Evolutionary conservation across 2,888 invertebrate species (phyloP), one percentile per base, ranked within the genome.

Genomic region (Belgica antarctica): DNA sequence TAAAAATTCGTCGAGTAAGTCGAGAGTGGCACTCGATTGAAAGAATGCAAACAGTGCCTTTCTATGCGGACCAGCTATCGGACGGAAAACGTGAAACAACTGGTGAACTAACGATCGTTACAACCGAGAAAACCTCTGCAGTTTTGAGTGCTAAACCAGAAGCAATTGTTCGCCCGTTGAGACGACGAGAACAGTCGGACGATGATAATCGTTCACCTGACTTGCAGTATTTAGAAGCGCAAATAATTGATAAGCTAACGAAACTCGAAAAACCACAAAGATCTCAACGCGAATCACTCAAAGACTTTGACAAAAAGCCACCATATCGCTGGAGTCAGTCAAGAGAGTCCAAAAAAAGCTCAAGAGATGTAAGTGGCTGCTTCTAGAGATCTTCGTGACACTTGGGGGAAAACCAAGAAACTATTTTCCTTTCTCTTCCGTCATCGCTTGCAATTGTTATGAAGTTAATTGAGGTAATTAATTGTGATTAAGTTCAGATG

Each of bases 141-240:
- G 15, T 15, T 2, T 5, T 28, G 0, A 68, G 22, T 57, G 10
- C 2, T n/a, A 83, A 83, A 75, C 84, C 84, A 19, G 84, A 84
- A 75, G 82, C 83, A 72, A 83, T 84, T 70, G 84, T 84, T 71
- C 82, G 82, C 73, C 84, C 84, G 24, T 81, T 81, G 7, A 77
- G 83, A 71, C 80, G 84, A 59, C 68, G 71, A 34, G 77, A 75
- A 70, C 74, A 72, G 69, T 31, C 72, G 27, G 72, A 63, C 31
- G 70, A 71, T 57, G 61, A 59, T 22, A 59, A 59, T 61, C 59
- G 57, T 10, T 25, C 76, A 76, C 75, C 76, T 73, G 76, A 70
- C 75, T 72, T 75, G 74, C 74, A 77, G 75, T 75, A 78, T 77
- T 78, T 78, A 77, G 77, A 77, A 74, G 73, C 70, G 25, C 70